Base-by-base conservation (phyloP, 2,797 vertebrate species). In the Enteromius paludinosus region DNA sequence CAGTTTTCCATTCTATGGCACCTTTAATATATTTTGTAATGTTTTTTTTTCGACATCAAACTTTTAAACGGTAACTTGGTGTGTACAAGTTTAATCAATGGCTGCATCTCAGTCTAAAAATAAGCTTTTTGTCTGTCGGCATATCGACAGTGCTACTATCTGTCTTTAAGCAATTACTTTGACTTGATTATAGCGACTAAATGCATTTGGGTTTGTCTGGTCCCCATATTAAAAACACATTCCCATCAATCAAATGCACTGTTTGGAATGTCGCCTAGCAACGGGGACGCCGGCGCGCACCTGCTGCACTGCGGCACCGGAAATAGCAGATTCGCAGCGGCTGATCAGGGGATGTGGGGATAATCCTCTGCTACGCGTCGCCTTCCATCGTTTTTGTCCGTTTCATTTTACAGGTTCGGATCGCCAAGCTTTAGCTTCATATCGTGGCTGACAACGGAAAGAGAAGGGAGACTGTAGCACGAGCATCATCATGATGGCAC, bases 271-370 rank as follows among this genome's bases (percentile, higher is more conserved):
- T 97, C 90, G 90, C 96, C 87, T 82, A 28, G 96, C 91, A 90
- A 96, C 95, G 41, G 59, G 74, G 92, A 96, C 93, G 94, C 95
- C 45, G 35, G 45, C 52, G 72, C 81, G 83, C 83, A 87, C 86
- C 82, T 93, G 90, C 96, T 96, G 96, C 96, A 97, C 89, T 97
- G 96, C 96, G 96, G 92, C 96, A 96, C 89, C 89, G 11, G 89
- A 90, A 88, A 76, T 71, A 68, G 49, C 72, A 82, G 83, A 78
- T 20, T 20, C 86, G 62, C 49, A 78, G 74, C 49, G 28, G 41
- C 56, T 45, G 43, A 65, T 56, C 69, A 35, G 62, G 25, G 41
- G 64, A 68, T 30, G 74, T 47, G 41, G 25, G 61, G 52, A 17
- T 69, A 74, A 78, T 10, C 20, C 43, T 68, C 11, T 30, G 4